Evolutionary conservation across 2,888 invertebrate genomes (phyloP).

Genomic region (Leistus spinibarbis): DNA sequence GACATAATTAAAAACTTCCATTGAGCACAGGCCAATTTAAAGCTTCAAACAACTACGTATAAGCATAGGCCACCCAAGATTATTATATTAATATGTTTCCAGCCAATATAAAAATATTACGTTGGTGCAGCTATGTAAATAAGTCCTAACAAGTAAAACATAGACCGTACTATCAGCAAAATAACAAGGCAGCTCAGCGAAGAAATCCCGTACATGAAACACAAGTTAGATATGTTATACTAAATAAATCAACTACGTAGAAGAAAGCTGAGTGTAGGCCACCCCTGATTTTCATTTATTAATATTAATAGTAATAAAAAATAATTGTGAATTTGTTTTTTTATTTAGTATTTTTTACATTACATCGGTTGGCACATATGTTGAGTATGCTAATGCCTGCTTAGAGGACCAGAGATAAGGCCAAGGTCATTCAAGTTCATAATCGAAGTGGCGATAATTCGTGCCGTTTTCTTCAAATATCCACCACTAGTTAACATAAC

Average conservation of each 20-base stretch:
- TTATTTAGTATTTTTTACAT: background rate
- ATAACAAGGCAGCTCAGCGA: too few relatives aligned
- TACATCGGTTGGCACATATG: constrained; percentile 19
- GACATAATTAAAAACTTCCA: too few relatives aligned
- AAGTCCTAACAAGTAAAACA: too few relatives aligned
- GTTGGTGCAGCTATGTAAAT: too few relatives aligned
- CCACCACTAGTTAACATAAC: constrained; percentile 91
- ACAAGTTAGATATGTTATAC: background rate
- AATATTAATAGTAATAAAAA: constrained; percentile 5
- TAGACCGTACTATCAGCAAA: too few relatives aligned
- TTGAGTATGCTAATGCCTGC: constrained; percentile 41
- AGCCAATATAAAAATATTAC: too few relatives aligned
- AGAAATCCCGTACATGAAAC: too few relatives aligned
- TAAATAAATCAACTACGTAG: background rate
- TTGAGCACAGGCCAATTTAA: too few relatives aligned
- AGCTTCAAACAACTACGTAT: too few relatives aligned
- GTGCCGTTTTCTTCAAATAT: constrained; percentile 77
- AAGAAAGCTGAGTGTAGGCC: too few relatives aligned
- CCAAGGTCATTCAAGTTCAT: constrained; percentile 71
- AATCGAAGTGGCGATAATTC: constrained; percentile 84
- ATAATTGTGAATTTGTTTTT: constrained; percentile 2
- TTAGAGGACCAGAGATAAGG: constrained; percentile 56
- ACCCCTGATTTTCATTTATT: background rate
- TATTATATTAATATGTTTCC: too few relatives aligned
- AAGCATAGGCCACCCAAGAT: too few relatives aligned